These are phyloP conservation scores for Anguilla megastoma DNA, from an alignment of 2,797 vertebrate genomes.

Conservation along the genomic window DNA sequence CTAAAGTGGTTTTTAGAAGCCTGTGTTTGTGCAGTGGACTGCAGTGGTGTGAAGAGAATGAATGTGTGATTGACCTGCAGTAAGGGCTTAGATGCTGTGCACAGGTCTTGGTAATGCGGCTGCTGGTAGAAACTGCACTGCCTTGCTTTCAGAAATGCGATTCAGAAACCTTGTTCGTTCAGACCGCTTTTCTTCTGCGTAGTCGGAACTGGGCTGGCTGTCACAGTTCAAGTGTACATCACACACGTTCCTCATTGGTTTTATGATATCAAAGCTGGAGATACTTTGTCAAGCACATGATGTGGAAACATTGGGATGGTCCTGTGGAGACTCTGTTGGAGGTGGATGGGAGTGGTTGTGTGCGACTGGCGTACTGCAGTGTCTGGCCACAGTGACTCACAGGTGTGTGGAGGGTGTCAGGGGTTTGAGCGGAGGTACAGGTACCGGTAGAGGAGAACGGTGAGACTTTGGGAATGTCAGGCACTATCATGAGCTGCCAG, in stretches of 20 bases:
- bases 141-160: neutral
- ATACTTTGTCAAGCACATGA: neutral
- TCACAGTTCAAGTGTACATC: neutral
- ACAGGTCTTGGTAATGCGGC: neutral
- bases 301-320: neutral
- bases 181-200: neutral
- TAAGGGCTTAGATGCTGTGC: neutral
- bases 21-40: neutral
- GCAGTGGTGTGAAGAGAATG: neutral
- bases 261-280: neutral
- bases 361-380: neutral
- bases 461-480: neutral
- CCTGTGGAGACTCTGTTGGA: neutral
- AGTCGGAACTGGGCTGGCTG: neutral
- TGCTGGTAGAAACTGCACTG: neutral
- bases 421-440: neutral
- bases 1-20: neutral
- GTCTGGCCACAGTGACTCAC: neutral
- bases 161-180: neutral
- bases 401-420: neutral
- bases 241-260: neutral
- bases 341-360: neutral
- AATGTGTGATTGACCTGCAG: neutral
- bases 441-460: neutral
- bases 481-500: neutral